phyloP scores from a whole-genome alignment of 1,140 invertebrate genomes.

The Matsumurasca onukii region DNA sequence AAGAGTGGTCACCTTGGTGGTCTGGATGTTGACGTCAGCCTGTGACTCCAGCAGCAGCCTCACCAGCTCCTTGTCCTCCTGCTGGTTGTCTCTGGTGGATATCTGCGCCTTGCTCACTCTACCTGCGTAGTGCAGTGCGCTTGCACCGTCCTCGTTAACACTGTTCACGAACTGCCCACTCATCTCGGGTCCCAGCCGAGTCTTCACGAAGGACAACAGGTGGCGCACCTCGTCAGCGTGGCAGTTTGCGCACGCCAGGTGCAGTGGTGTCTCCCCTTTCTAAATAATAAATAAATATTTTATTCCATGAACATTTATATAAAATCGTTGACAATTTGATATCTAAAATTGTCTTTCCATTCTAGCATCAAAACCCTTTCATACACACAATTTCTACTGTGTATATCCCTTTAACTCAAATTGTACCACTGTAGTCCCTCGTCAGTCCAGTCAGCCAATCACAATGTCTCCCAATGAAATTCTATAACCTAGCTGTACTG shows the following conservation, averaged over 20 bases:
- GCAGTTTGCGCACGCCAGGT: slow-evolving; percentile 84
- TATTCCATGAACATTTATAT: too few species aligned
- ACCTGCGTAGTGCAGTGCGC: slow-evolving; percentile 86
- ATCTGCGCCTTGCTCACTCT: slow-evolving; percentile 72
- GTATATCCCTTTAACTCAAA: too few species aligned
- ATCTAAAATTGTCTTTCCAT: too few species aligned
- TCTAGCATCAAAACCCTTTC: too few species aligned
- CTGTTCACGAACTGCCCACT: slow-evolving; percentile 77
- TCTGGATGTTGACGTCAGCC: slow-evolving; percentile 82
- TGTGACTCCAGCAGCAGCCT: slow-evolving; percentile 84
- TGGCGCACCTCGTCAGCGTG: slow-evolving; percentile 82
- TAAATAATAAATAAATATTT: too few species aligned
- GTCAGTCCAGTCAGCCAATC: too few species aligned
- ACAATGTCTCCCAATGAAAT: too few species aligned
- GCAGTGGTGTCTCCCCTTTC: slow-evolving; percentile 94
- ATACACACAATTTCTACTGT: too few species aligned
- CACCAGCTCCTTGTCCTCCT: slow-evolving; percentile 89
- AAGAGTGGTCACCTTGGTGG: slow-evolving; percentile 70
- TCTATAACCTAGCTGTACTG: too few species aligned
- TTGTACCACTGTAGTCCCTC: too few species aligned
- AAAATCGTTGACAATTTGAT: too few species aligned
- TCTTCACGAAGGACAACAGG: slow-evolving; percentile 82
- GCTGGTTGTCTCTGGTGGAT: slow-evolving; percentile 62
- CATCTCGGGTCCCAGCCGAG: slow-evolving; percentile 66
- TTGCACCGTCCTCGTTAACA: slow-evolving; percentile 88